Conservation (phyloP, 1,140 invertebrate genomes). For the Drosophila malerkotliana region DNA sequence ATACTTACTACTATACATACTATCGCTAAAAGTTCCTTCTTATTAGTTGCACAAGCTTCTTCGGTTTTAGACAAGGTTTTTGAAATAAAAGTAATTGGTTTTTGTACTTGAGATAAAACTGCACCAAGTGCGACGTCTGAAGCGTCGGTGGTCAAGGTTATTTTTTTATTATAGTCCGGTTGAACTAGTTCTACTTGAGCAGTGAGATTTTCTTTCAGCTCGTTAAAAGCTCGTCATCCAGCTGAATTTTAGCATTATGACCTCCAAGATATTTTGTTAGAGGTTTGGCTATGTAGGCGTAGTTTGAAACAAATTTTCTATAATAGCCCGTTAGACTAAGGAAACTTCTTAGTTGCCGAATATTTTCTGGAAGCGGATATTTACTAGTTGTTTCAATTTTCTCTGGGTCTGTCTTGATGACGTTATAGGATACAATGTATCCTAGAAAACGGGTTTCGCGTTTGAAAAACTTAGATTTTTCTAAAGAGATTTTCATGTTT, state of each 20-base stretch:
- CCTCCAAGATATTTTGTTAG: no score
- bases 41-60: background rate
- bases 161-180: constrained; percentile 7
- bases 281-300: no score
- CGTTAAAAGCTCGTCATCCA: background rate
- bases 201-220: background rate
- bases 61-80: constrained; percentile 2
- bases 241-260: background rate
- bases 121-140: constrained; percentile 4
- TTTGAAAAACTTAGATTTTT: constrained; percentile 4
- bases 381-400: no score
- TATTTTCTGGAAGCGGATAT: no score
- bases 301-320: no score
- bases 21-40: background rate
- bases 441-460: no score
- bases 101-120: constrained; percentile 3
- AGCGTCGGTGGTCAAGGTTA: constrained; percentile 3
- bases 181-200: constrained; percentile 9
- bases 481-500: no score
- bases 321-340: no score
- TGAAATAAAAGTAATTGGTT: background rate
- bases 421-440: no score
- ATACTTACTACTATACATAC: no score
- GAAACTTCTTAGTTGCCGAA: no score
- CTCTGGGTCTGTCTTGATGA: no score